Evolutionary conservation across 2,888 invertebrate genomes (phyloP).

Genomic region (Tipula helvola): DNA sequence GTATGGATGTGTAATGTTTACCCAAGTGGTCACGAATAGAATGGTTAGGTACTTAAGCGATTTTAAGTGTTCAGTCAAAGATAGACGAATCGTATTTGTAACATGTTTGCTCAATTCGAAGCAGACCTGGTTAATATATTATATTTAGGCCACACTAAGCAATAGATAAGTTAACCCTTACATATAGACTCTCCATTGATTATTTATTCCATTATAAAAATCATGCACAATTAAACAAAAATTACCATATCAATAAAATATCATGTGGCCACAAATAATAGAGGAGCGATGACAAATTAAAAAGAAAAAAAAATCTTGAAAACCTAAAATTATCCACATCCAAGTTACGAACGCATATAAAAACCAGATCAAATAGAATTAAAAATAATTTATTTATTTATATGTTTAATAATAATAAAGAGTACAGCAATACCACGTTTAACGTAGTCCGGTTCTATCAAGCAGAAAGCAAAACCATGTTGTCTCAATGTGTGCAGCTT

Average conservation of each 20-base stretch:
- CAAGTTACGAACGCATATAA: neutral
- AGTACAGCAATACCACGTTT: neutral
- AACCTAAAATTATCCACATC: neutral
- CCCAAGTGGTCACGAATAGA: neutral
- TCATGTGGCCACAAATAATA: neutral
- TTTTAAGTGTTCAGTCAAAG: too few relatives aligned
- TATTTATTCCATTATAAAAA: neutral
- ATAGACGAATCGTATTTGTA: too few relatives aligned
- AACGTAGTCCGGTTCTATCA: neutral
- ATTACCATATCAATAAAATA: neutral
- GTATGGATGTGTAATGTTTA: neutral
- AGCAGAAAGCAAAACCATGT: too few relatives aligned
- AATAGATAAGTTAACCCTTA: too few relatives aligned
- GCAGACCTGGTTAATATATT: too few relatives aligned
- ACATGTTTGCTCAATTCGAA: too few relatives aligned
- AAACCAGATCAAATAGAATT: neutral
- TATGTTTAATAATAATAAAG: neutral
- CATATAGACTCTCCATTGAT: too few relatives aligned
- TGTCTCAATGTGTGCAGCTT: too few relatives aligned
- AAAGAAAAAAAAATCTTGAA: neutral
- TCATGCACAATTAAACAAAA: neutral
- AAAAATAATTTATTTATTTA: neutral
- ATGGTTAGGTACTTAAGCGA: too few relatives aligned
- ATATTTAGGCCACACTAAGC: too few relatives aligned
- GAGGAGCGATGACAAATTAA: neutral